Evolutionary conservation across 2,888 invertebrate genomes (phyloP).

Genomic region (Mesoligia furuncula): DNA sequence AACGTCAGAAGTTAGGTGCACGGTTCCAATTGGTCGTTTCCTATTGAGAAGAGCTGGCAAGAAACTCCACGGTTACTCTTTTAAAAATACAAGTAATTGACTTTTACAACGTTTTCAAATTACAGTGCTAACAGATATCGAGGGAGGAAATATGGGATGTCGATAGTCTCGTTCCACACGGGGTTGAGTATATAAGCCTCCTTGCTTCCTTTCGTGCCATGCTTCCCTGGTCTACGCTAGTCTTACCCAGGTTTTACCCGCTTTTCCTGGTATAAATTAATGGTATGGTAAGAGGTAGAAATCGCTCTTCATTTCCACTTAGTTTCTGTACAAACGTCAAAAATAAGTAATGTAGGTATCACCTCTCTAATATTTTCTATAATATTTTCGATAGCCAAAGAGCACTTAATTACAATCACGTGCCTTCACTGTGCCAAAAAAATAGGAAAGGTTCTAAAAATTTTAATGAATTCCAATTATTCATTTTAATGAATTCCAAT

Average conservation of each 20-base stretch:
- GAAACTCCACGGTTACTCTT: neutral
- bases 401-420: neutral
- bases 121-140: neutral
- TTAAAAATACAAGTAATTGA: no score
- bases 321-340: neutral
- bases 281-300: neutral
- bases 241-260: neutral
- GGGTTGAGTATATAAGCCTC: neutral
- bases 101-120: neutral
- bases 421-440: neutral
- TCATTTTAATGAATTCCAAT: neutral
- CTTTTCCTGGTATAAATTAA: neutral
- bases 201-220: neutral
- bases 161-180: neutral
- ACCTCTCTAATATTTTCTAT: neutral
- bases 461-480: conserved; percentile 3
- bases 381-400: neutral
- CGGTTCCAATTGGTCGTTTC: neutral
- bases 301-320: neutral
- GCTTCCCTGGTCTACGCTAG: neutral
- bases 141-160: neutral
- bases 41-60: neutral
- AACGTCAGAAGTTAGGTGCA: neutral
- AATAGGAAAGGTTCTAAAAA: neutral
- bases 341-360: neutral